These are phyloP conservation scores for Syrphus vitripennis DNA, from an alignment of 2,888 invertebrate genomes.

Conservation along the genomic window DNA sequence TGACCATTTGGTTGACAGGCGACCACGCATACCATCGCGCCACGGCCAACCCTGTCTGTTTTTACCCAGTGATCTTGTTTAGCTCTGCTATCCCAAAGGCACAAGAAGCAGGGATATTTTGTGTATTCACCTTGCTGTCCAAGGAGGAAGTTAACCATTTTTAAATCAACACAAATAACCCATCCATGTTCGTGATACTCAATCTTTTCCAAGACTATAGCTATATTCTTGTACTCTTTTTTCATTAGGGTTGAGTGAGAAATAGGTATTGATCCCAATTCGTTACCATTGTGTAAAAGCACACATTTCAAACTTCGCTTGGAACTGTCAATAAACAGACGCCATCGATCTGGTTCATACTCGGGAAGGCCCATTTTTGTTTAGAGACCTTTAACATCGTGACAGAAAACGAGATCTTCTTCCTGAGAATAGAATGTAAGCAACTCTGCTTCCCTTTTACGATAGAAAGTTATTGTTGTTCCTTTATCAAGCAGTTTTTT, in stretches of 20 bases:
- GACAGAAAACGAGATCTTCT: background rate
- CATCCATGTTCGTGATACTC: background rate
- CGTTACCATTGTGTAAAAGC: slow-evolving; percentile 50
- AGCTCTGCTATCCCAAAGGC: no score
- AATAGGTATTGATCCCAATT: slow-evolving; percentile 40
- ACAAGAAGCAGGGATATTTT: no score
- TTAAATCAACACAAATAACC: background rate
- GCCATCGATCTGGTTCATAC: slow-evolving; percentile 32
- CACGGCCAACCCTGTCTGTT: no score
- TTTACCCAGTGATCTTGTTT: no score
- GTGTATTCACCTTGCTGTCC: slow-evolving; percentile 1
- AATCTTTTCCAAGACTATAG: background rate
- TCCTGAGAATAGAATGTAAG: background rate
- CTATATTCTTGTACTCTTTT: slow-evolving; percentile 27
- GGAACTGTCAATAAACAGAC: slow-evolving; percentile 49
- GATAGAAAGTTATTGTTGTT: background rate
- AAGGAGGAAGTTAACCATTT: background rate
- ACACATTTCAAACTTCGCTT: slow-evolving; percentile 52
- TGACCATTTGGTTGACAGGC: no score
- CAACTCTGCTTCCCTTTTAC: background rate
- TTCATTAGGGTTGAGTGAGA: slow-evolving; percentile 40
- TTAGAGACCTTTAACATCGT: slow-evolving; percentile 2
- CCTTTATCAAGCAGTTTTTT: background rate
- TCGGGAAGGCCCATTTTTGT: background rate
- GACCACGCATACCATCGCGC: no score